Evolutionary conservation across 2,888 invertebrate species (phyloP).

Genomic region (Trissoscelio sp.): DNA sequence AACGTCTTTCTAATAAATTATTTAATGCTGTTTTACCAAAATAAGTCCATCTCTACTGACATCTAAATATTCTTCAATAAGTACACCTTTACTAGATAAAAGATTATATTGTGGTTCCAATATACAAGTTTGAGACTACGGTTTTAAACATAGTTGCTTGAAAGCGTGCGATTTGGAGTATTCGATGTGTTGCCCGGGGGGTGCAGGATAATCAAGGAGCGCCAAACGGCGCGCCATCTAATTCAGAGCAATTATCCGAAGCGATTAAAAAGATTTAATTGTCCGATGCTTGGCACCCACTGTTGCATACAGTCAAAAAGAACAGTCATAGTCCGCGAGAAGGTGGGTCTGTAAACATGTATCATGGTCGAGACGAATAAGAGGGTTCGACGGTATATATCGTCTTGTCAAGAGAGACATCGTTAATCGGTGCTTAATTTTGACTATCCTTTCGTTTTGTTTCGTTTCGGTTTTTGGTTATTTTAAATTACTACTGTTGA

Average conservation of each 20-base stretch:
- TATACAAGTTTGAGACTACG: conserved; percentile 8
- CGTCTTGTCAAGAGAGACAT: conserved; percentile 67
- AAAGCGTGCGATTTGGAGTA: conserved; percentile 24
- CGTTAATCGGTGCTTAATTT: conserved; percentile 50
- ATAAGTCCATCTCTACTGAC: neutral
- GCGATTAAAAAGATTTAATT: conserved; percentile 82
- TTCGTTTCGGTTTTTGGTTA: neutral
- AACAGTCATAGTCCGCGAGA: conserved; percentile 40
- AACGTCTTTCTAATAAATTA: too few relatives aligned
- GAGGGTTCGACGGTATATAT: conserved; percentile 71
- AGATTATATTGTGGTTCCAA: conserved; percentile 7
- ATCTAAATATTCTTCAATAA: neutral
- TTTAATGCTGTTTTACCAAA: too few relatives aligned
- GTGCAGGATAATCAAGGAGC: conserved; percentile 70
- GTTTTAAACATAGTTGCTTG: conserved; percentile 16
- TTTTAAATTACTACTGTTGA: too few relatives aligned
- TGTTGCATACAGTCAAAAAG: conserved; percentile 54
- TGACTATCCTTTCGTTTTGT: conserved; percentile 12
- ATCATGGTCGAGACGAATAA: conserved; percentile 72
- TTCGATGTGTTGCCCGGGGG: conserved; percentile 55
- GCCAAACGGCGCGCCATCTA: conserved; percentile 72
- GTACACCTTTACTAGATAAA: neutral
- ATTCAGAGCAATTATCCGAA: conserved; percentile 80
- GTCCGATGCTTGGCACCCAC: conserved; percentile 71
- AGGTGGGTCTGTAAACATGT: conserved; percentile 70